Evolutionary conservation across 2,113 vertebrate genomes (phyloP), one percentile per base, ranked within the genome.

Genomic region (Chinchilla lanigera): DNA sequence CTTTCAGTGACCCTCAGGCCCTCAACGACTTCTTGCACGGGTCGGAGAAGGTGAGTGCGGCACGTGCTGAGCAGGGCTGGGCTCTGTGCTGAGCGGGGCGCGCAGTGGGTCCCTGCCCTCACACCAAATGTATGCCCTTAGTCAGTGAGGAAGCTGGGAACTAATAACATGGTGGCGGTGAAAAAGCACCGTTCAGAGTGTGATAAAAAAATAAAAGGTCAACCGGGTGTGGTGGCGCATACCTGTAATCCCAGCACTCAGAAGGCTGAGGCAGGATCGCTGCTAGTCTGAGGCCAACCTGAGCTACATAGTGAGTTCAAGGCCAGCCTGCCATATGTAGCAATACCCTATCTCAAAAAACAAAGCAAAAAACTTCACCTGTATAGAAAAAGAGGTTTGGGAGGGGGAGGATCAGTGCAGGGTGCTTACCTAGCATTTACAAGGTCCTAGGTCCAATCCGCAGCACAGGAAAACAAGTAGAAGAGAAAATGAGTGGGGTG

Each of bases 21-120:
- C 97, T 99, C 96, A 99, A 99, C 33, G 98, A 98, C 97, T 99
- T 99, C 96, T 95, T 99, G 80, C 98, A 99, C 98, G 98, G 98
- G 98, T 98, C 98, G 44, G 98, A 99, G 91, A 98, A 99, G 98
- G 98, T 98, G 92, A 98, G 98, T 83, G 16, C 5, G 16, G 60
- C 26, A 1, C 7, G 41, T 30, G n/a, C 8, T 1, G 7, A 16
- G 20, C 8, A 26, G 92, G 44, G 28, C 65, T 14, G 78, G 69
- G 33, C 67, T 58, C 13, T 19, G 16, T 0, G 0, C 4, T 60
- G 63, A 14, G 17, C 17, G 38, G 35, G 41, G 26, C 30, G 35
- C 35, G 54, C 0, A 6, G 7, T 13, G 30, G 24, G 35, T 26
- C 81, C 65, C 69, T 73, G 33, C 26, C 58, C 56, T 93, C 69